phyloP scores from a whole-genome alignment of 2,113 vertebrate species.

The Heterocephalus glaber region DNA sequence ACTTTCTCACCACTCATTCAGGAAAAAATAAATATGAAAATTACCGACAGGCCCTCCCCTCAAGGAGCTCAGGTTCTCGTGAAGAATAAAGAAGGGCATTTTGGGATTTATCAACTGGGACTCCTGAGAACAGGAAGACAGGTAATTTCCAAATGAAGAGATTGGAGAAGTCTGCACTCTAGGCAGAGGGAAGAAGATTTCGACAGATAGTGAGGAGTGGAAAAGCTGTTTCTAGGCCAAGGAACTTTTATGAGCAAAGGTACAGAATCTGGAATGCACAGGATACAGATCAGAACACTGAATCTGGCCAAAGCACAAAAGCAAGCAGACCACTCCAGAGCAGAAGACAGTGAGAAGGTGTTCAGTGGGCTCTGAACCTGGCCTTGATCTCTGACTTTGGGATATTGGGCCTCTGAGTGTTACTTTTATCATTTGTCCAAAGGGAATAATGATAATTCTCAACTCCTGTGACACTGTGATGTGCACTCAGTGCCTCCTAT shows the following conservation, averaged over 20 bases:
- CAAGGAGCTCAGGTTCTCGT: neutral
- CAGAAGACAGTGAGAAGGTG: neutral
- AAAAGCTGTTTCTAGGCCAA: neutral
- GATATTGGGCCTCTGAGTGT: neutral
- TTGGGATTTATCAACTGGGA: neutral
- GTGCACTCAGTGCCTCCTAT: neutral
- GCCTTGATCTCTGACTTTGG: neutral
- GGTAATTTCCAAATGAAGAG: neutral
- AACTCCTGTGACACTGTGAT: neutral
- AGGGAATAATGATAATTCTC: neutral
- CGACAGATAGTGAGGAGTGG: constrained; percentile 1
- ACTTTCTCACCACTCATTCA: constrained; percentile 17
- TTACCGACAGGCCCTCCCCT: neutral
- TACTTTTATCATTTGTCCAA: neutral
- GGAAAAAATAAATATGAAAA: constrained; percentile 36
- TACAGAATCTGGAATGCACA: neutral
- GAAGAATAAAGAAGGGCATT: neutral
- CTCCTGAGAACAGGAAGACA: neutral
- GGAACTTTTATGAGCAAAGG: neutral
- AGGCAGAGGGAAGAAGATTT: neutral
- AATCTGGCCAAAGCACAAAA: neutral
- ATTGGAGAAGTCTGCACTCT: neutral
- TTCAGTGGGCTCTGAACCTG: neutral
- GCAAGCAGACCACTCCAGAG: neutral
- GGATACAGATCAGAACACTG: neutral